A percentile compares a stretch with the other conserved stretches of the same genome.
These are phyloP conservation scores for Lepidochrysops patricia DNA, from an alignment of 2,888 invertebrate species.

Conservation along the genomic window DNA sequence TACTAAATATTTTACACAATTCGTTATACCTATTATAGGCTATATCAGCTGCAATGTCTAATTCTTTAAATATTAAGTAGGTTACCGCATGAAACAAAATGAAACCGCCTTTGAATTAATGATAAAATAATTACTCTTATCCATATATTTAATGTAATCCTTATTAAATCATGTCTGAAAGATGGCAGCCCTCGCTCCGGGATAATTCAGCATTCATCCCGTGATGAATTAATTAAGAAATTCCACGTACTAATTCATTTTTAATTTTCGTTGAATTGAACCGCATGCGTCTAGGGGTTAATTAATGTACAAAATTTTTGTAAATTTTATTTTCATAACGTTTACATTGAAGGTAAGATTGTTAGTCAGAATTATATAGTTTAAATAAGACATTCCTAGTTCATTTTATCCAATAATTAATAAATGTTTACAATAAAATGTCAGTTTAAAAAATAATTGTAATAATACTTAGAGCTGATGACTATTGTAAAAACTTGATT, in stretches of 20 bases:
- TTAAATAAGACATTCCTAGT: too few relatives aligned
- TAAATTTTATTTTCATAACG: background rate
- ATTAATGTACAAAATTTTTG: background rate
- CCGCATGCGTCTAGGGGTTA: background rate
- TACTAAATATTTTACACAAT: too few relatives aligned
- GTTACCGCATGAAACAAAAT: background rate
- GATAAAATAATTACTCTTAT: background rate
- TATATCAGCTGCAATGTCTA: too few relatives aligned
- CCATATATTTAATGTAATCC: conserved; percentile 4
- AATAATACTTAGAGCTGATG: background rate
- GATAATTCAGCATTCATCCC: conserved; percentile 5
- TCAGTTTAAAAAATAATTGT: background rate
- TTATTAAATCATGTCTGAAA: background rate
- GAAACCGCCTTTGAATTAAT: background rate
- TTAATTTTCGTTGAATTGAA: background rate
- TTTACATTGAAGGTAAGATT: too few relatives aligned
- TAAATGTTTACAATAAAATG: too few relatives aligned
- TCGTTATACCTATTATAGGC: too few relatives aligned
- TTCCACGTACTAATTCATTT: conserved; percentile 8
- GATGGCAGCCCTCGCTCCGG: conserved; percentile 6
- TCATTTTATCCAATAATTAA: too few relatives aligned
- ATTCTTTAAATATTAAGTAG: conserved; percentile 1
- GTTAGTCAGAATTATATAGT: too few relatives aligned
- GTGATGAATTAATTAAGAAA: conserved; percentile 5
- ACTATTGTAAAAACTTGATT: background rate